Evolutionary conservation across 2,888 invertebrate genomes (phyloP), one percentile per base, ranked within the genome.

Genomic region (Xylocampa areola): DNA sequence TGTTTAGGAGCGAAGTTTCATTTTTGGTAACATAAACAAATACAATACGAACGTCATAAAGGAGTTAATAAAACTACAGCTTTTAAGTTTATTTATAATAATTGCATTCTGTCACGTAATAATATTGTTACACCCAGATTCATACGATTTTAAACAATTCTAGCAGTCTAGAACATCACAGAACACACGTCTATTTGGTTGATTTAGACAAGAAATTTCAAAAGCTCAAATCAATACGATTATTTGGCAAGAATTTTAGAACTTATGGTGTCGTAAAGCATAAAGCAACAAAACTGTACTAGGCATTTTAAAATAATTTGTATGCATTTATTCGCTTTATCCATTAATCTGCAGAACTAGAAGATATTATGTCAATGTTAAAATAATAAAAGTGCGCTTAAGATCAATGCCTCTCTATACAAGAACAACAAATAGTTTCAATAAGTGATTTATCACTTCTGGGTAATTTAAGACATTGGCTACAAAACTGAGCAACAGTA

Each of bases 71-170:
- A 84, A 85, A 84, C 73, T 35, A 74, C 57, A 45, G 36, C 75
- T 51, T 58, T 67, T 58, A 65, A 68, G 68, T 86, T 85, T 86
- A 87, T 87, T 87, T 88, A 86, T 88, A 88, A 88, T 91, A 91
- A 87, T 90, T 90, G 88, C 87, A 89, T 89, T 90, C 84, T 85
- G 87, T 89, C 90, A 89, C 87, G 88, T 88, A 84, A 86, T 87
- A 88, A 86, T 89, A 85, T 86, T 84, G 86, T 87, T 85, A 88
- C 87, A 89, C 84, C 88, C 87, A 88, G 87, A 88, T 86, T 88
- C 88, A 87, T 87, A 86, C 80, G 80, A 86, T 80, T 81, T 82
- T 76, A 84, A 82, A 87, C 82, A 83, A 77, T 79, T 77, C 84
- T 86, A 86, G 84, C 84, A 87, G 80, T 83, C 84, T 84, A 88